phyloP scores from a whole-genome alignment of 2,888 invertebrate genomes.

The Poecilobothrus nobilitatus region DNA sequence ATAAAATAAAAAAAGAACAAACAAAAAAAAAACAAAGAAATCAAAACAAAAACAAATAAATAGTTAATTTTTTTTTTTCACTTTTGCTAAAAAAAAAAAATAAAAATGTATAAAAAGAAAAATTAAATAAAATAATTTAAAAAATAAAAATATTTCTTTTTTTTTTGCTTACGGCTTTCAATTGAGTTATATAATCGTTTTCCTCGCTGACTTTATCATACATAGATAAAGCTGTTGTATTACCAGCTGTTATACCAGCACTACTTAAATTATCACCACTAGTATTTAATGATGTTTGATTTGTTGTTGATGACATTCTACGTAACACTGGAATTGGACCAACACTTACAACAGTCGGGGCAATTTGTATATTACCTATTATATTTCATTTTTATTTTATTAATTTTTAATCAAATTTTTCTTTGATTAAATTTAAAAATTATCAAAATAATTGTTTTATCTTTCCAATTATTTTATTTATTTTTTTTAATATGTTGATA shows the following conservation, averaged over 20 bases:
- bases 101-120: slow-evolving; percentile 22
- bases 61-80: too few relatives aligned
- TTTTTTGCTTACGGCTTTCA: slow-evolving; percentile 42
- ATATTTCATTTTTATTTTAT: too few relatives aligned
- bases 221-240: slow-evolving; percentile 23
- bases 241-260: slow-evolving; percentile 19
- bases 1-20: slow-evolving; percentile 22
- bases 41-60: slow-evolving; percentile 25
- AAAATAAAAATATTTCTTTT: slow-evolving; percentile 4
- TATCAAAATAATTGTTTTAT: too few relatives aligned
- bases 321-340: slow-evolving; percentile 44
- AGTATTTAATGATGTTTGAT: slow-evolving; percentile 36
- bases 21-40: slow-evolving; percentile 3
- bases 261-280: slow-evolving; percentile 10
- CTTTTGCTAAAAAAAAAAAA: too few relatives aligned
- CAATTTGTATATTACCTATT: not conserved
- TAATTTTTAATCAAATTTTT: too few relatives aligned
- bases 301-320: slow-evolving; percentile 45
- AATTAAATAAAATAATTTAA: slow-evolving; percentile 25
- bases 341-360: slow-evolving; percentile 19
- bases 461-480: too few relatives aligned
- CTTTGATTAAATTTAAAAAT: too few relatives aligned
- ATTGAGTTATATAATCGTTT: slow-evolving; percentile 42
- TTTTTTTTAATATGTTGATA: too few relatives aligned
- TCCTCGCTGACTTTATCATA: slow-evolving; percentile 31